Conservation (phyloP, 64 coral and sea anemone genomes). For the Actinia equina region DNA sequence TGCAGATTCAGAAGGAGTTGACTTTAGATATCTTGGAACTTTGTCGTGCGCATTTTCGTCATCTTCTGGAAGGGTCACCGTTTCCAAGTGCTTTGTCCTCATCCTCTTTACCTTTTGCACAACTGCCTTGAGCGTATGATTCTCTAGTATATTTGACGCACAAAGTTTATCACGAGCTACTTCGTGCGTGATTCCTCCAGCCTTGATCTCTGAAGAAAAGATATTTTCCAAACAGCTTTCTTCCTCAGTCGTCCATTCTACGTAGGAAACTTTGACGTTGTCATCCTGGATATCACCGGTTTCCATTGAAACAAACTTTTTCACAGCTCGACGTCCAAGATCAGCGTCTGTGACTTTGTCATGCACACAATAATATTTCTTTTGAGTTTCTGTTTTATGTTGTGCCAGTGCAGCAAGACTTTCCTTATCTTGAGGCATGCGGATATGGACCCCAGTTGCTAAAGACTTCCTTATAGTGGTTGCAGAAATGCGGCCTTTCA, state of each 20-base stretch:
- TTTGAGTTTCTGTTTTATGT: constrained; percentile 50
- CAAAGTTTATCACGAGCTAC: constrained; percentile 33
- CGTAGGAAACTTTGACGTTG: background rate
- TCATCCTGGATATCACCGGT: background rate
- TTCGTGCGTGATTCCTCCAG: constrained; percentile 23
- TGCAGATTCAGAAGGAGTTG: background rate
- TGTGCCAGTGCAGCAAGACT: constrained; percentile 52
- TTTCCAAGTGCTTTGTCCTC: background rate
- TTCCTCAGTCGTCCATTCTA: constrained; percentile 32
- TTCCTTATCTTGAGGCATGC: constrained; percentile 46
- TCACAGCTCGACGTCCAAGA: constrained; percentile 45
- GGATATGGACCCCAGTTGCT: constrained; percentile 33
- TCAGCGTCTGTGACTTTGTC: constrained; percentile 52
- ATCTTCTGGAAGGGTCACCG: background rate
- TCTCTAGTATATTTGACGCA: constrained; percentile 13
- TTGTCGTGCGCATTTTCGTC: background rate
- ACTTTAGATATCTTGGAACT: background rate
- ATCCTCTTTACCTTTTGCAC: constrained; percentile 22
- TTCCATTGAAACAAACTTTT: constrained; percentile 48
- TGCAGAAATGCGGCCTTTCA: constrained; percentile 34
- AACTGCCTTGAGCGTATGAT: constrained; percentile 31
- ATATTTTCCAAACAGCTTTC: constrained; percentile 26
- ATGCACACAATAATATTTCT: constrained; percentile 41
- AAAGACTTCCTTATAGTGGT: constrained; percentile 49
- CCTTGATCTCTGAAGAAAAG: constrained; percentile 27